Evolutionary conservation across 2,888 invertebrate species (phyloP), one percentile per base, ranked within the genome.

Genomic region (Dasypogon diadema): DNA sequence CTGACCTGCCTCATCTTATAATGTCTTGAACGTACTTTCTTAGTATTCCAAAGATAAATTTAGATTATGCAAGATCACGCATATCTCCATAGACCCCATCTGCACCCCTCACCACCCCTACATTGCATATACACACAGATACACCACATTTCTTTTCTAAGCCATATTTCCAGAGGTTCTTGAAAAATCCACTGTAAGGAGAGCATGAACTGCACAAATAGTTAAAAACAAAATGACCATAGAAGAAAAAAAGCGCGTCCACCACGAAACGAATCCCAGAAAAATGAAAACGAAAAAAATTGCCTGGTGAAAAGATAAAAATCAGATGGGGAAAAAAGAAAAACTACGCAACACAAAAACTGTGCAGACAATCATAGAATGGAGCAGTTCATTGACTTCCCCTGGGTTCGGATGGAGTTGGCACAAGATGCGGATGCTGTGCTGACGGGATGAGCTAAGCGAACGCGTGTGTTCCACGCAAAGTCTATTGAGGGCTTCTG

Each of bases 11-110:
- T 22, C 42, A 65, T n/a, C 65, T 18, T 46, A 24, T 46, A 24
- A 12, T 42, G 22, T 42, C 42, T 65, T 65, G n/a, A 42, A 24
- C 21, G 6, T n/a, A 65, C 65, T 37, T 65, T 65, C 63, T 63
- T 42, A 42, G 37, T 21, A 63, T 63, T 63, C 21, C 21, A 63
- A 65, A 63, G 42, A 46, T 65, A 46, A 65, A 46, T 65, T 65
- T 65, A 46, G 65, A 65, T 46, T 65, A 65, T 46, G 65, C 46
- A 65, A 65, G 65, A 65, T 65, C 65, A 65, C 65, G 65, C 65
- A 24, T 21, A 37, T 24, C 22, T 22, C 24, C 22, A 65, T 12
- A 46, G 42, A 42, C 46, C 22, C 65, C 3, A 8, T n/a, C n/a
- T n/a, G n/a, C n/a, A n/a, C n/a, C n/a, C n/a, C 30, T 8, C 30